A percentile compares a stretch with the other conserved stretches of the same genome.
Conservation (phyloP, 2,797 vertebrate species). For the Pseudotriccus pelzelni region DNA sequence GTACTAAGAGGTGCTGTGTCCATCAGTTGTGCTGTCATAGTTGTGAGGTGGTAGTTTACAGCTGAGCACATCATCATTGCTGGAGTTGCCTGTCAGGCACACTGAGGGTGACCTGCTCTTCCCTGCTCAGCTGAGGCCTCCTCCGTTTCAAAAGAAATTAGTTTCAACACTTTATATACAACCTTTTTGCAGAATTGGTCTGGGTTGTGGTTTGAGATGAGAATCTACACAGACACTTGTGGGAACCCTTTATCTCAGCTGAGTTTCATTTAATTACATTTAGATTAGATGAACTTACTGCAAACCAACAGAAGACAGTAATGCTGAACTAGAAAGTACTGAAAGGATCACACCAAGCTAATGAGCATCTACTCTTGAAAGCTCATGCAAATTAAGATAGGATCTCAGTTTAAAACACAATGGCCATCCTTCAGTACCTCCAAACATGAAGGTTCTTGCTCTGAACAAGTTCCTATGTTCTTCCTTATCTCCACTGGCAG, state of each 20-base stretch:
- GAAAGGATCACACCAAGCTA: background rate
- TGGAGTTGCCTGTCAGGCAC: background rate
- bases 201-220: background rate
- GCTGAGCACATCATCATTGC: background rate
- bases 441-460: conserved; percentile 4
- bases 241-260: background rate
- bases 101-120: background rate
- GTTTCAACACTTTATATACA: background rate
- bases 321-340: background rate
- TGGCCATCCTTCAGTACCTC: background rate
- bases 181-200: background rate
- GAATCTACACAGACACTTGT: background rate
- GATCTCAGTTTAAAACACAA: background rate
- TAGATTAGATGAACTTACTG: background rate
- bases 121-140: background rate
- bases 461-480: background rate
- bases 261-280: background rate
- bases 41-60: background rate
- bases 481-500: background rate
- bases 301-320: background rate
- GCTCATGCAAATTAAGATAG: background rate
- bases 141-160: background rate
- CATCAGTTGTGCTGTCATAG: background rate
- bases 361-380: background rate
- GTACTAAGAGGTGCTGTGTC: background rate